Base-by-base conservation (phyloP, 92 coral and sea anemone species). In the Hydrozoanthus gracilis region DNA sequence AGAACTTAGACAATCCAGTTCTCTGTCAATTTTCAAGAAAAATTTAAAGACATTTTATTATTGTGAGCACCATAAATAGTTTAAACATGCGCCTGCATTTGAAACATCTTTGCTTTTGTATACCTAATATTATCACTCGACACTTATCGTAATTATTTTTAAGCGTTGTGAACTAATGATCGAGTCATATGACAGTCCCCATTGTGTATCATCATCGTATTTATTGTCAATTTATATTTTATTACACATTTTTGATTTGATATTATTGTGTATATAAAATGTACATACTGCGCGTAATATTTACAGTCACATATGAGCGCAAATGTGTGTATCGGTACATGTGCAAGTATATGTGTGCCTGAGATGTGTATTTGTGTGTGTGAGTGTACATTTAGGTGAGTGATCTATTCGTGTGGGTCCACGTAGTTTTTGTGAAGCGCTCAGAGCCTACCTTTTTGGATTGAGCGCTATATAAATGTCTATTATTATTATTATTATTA, bases 401-500 rank as follows among this genome's bases (percentile, higher is more conserved):
- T 70, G 1, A 3, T 15, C 20, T 66, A 15, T 66, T 66, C 15
- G 18, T 52, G 58, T 52, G 58, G 58, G 58, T 52, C 58, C 58
- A 52, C 58, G 58, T 52, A 52, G 58, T 52, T 52, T 52, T 52
- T 66, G 71, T 66, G 18, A 66, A 66, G 71, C 71, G 71, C 58
- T 52, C 11, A 11, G 58, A 52, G 58, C 71, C 6, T 66, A 15
- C 7, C 3, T 15, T 66, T 66, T 66, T 66, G 7, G 71, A 15
- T 15, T 66, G 18, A 8, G 71, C 71, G 71, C 71, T 66, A 2
- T 66, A 66, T 4, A 66, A 66, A 66, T 66, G 71, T 66, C 8
- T 2, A 66, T 66, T 66, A 66, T 66, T 66, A 66, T 66, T 66
- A 66, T 66, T 66, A 66, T 66, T 66, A 66, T 66, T 66, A 13